Conservation (phyloP, 1,140 invertebrate genomes). For the Lethocerus indicus region DNA sequence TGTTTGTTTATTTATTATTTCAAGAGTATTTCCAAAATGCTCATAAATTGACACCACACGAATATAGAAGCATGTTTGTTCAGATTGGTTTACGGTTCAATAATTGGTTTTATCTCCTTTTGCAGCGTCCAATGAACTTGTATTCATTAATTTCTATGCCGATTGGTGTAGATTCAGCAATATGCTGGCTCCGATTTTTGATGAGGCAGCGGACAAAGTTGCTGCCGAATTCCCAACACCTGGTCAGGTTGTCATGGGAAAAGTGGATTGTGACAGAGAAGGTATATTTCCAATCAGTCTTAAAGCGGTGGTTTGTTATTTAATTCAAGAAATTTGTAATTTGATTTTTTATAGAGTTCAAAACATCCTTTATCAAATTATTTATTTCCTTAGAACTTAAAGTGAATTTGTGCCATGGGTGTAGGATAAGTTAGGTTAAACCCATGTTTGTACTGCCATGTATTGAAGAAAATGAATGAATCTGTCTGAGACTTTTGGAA, state of each 20-base stretch:
- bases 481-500: too few species aligned
- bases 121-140: constrained; percentile 85
- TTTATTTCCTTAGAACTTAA: background rate
- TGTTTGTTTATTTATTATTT: background rate
- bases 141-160: constrained; percentile 97
- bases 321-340: background rate
- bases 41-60: background rate
- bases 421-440: too few species aligned
- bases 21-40: background rate
- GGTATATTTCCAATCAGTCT: constrained; percentile 27
- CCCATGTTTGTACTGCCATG: too few species aligned
- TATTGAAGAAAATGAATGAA: too few species aligned
- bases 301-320: background rate
- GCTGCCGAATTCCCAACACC: constrained; percentile 56
- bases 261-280: constrained; percentile 93
- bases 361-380: background rate
- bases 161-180: constrained; percentile 96
- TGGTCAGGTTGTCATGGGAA: constrained; percentile 80
- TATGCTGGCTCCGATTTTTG: constrained; percentile 88
- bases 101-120: constrained; percentile 24
- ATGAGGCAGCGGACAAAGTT: constrained; percentile 85
- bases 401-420: background rate
- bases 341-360: background rate
- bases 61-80: background rate
- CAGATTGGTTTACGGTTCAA: background rate